A percentile compares a stretch with the other conserved stretches of the same genome.
Conservation (phyloP, 2,113 vertebrate species). For the Sialia sialis region DNA sequence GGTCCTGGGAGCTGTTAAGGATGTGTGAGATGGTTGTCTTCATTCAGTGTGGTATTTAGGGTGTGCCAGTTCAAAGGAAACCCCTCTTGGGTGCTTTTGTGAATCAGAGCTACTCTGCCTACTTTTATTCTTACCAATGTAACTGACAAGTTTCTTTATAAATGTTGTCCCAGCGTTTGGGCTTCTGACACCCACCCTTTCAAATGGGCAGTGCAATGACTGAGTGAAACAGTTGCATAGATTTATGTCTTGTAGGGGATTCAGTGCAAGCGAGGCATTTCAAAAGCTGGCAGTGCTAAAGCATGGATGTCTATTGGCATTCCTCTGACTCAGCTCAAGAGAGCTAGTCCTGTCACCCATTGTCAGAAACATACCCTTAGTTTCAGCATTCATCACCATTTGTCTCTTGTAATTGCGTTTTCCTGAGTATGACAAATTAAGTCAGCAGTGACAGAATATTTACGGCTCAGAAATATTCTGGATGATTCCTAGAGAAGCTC, state of each 20-base stretch:
- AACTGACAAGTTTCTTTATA: neutral
- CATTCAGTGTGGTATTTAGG: neutral
- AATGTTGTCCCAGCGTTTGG: neutral
- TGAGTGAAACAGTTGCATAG: neutral
- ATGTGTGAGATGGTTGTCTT: neutral
- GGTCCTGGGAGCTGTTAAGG: neutral
- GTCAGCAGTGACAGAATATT: slow-evolving; percentile 42
- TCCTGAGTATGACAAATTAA: slow-evolving; percentile 27
- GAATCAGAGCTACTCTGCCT: neutral
- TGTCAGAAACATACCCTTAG: neutral
- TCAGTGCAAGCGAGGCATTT: neutral
- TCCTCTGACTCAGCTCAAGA: neutral
- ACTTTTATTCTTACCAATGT: neutral
- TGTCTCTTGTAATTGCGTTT: slow-evolving; percentile 20
- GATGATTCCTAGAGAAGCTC: slow-evolving; percentile 27
- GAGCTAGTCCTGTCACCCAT: neutral
- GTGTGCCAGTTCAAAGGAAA: neutral
- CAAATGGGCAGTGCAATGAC: neutral
- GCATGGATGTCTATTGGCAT: neutral
- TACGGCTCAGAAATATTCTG: slow-evolving; percentile 23
- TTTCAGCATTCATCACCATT: slow-evolving; percentile 29
- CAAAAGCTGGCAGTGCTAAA: neutral
- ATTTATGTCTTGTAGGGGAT: neutral
- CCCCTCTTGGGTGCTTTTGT: neutral
- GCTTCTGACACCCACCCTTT: neutral